Evolutionary conservation across 1,140 invertebrate genomes (phyloP).

Genomic region (Eciton burchellii): DNA sequence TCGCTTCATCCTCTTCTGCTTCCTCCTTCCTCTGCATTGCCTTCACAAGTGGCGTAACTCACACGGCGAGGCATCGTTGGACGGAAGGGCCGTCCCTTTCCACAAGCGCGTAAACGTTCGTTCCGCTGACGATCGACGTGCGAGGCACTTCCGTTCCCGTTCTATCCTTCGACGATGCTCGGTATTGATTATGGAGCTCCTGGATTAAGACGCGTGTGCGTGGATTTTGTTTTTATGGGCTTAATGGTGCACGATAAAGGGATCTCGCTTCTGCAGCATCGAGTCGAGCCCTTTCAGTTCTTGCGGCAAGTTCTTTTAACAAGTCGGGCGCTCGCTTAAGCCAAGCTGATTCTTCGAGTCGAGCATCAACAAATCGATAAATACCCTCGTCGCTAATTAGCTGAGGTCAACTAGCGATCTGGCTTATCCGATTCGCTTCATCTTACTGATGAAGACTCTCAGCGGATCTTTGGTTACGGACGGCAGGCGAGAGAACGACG

Average conservation of each 20-base stretch:
- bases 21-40: no score
- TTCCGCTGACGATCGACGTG: background rate
- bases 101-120: constrained; percentile 13
- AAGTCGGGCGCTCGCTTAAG: no score
- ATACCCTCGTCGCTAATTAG: background rate
- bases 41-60: background rate
- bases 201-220: background rate
- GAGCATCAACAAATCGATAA: background rate
- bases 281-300: background rate
- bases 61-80: background rate
- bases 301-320: background rate
- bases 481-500: background rate
- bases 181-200: background rate
- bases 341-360: background rate
- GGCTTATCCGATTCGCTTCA: background rate
- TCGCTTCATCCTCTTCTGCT: no score
- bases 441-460: no score
- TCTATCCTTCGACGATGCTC: background rate
- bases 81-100: background rate
- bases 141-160: constrained; percentile 4
- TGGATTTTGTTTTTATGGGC: background rate
- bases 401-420: background rate
- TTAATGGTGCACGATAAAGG: background rate
- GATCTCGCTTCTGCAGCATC: background rate
- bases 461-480: background rate